Evolutionary conservation across 2,113 vertebrate genomes (phyloP).

Genomic region (Heterochromis multidens): DNA sequence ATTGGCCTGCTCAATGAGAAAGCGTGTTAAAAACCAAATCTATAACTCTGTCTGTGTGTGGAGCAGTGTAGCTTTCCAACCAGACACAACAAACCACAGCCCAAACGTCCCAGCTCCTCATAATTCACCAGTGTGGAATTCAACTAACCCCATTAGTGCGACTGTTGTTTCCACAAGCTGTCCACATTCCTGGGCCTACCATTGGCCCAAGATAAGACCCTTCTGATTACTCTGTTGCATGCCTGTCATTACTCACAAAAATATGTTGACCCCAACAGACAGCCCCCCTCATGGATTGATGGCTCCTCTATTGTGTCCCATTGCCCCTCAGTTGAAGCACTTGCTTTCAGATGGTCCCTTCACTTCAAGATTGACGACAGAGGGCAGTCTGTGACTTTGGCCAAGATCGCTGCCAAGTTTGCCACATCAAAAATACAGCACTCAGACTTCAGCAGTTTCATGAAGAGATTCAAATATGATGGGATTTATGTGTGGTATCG

Average conservation of each 20-base stretch:
- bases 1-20: slow-evolving; percentile 81
- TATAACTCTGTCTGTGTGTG: slow-evolving; percentile 76
- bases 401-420: not conserved
- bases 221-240: slow-evolving; percentile 62
- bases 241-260: slow-evolving; percentile 68
- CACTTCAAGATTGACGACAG: not conserved
- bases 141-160: slow-evolving; percentile 68
- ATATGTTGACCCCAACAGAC: slow-evolving; percentile 59
- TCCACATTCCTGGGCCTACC: slow-evolving; percentile 63
- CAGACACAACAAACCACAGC: slow-evolving; percentile 91
- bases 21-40: slow-evolving; percentile 80
- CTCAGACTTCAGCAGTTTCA: not conserved
- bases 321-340: not conserved
- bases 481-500: not conserved
- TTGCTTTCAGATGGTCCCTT: not conserved
- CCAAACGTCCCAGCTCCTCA: slow-evolving; percentile 72
- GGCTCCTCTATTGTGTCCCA: slow-evolving; percentile 13
- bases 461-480: not conserved
- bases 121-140: slow-evolving; percentile 82
- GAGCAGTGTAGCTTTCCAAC: slow-evolving; percentile 73
- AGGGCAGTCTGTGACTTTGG: not conserved
- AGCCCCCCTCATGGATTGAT: slow-evolving; percentile 33
- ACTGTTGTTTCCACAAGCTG: slow-evolving; percentile 68
- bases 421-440: not conserved
- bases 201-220: slow-evolving; percentile 78